Evolutionary conservation across 2,797 vertebrate species (phyloP).

Genomic region (Pogonophryne albipinna): DNA sequence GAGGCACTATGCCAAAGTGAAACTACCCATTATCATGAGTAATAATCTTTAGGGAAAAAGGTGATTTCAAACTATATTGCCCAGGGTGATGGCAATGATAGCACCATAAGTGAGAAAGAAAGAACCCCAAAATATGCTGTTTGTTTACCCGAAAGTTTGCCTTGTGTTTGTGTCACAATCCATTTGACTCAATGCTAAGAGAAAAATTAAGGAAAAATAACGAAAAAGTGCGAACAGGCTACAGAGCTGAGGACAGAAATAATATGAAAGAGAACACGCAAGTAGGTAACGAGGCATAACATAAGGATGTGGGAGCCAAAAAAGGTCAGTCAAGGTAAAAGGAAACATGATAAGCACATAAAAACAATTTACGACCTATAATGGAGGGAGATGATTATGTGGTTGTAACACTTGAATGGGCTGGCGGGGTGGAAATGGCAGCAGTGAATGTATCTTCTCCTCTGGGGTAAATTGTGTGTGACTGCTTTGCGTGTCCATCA

Average conservation of each 20-base stretch:
- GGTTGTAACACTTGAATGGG: conserved; percentile 37
- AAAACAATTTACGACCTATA: conserved; percentile 45
- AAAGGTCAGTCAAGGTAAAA: conserved; percentile 47
- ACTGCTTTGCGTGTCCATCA: conserved; percentile 76
- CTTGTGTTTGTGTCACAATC: not conserved
- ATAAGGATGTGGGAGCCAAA: conserved; percentile 27
- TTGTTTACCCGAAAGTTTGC: not conserved
- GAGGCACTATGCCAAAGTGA: conserved; percentile 64
- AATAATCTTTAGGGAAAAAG: conserved; percentile 67
- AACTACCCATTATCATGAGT: conserved; percentile 73
- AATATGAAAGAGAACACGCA: conserved; percentile 25
- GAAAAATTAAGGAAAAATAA: conserved; percentile 17
- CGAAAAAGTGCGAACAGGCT: conserved; percentile 26
- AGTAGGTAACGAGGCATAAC: conserved; percentile 33
- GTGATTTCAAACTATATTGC: conserved; percentile 69
- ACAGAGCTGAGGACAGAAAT: conserved; percentile 28
- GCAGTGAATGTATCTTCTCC: conserved; percentile 54
- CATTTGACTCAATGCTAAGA: conserved; percentile 16
- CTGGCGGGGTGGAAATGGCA: conserved; percentile 18
- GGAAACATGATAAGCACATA: conserved; percentile 40
- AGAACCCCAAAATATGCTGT: conserved; percentile 3
- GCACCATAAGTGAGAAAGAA: conserved; percentile 27
- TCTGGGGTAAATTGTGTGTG: conserved; percentile 71
- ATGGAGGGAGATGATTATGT: conserved; percentile 59
- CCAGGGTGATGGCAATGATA: conserved; percentile 50